These are phyloP conservation scores for Drosophila persimilis DNA, from an alignment of 1,140 invertebrate genomes.

Conservation along the genomic window DNA sequence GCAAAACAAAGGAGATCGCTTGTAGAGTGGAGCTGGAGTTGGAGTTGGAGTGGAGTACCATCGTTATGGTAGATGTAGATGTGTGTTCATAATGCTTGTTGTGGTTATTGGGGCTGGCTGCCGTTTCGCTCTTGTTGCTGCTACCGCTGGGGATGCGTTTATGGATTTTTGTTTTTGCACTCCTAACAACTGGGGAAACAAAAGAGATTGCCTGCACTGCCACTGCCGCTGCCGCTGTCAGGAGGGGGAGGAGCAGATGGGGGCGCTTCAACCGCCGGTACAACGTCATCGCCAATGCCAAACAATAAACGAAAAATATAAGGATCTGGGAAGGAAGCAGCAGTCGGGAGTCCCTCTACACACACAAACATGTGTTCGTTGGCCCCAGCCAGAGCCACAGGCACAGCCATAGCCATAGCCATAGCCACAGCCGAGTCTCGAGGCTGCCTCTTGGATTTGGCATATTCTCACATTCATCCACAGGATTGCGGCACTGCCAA, in stretches of 20 bases:
- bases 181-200: slow-evolving; percentile 51
- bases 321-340: slow-evolving; percentile 30
- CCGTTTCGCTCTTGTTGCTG: slow-evolving; percentile 43
- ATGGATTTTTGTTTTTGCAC: slow-evolving; percentile 72
- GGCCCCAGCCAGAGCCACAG: slow-evolving; percentile 4
- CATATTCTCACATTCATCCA: slow-evolving; percentile 77
- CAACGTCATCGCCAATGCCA: slow-evolving; percentile 42
- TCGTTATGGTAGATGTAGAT: slow-evolving; percentile 15
- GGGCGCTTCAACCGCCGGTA: slow-evolving; percentile 33
- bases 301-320: slow-evolving; percentile 72
- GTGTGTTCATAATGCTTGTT: slow-evolving; percentile 30
- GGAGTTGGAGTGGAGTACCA: background rate
- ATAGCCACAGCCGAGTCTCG: slow-evolving; percentile 1
- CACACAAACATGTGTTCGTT: slow-evolving; percentile 45
- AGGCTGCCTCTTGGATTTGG: slow-evolving; percentile 59
- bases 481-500: slow-evolving; percentile 42
- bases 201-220: slow-evolving; percentile 50
- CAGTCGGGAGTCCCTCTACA: slow-evolving; percentile 23
- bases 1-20: slow-evolving; percentile 49
- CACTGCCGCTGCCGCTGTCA: no score
- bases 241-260: slow-evolving; percentile 23
- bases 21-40: no score
- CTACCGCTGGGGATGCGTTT: slow-evolving; percentile 68
- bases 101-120: slow-evolving; percentile 51
- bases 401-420: background rate